phyloP scores from a whole-genome alignment of 2,113 vertebrate genomes.

The Taurulus bubalis region DNA sequence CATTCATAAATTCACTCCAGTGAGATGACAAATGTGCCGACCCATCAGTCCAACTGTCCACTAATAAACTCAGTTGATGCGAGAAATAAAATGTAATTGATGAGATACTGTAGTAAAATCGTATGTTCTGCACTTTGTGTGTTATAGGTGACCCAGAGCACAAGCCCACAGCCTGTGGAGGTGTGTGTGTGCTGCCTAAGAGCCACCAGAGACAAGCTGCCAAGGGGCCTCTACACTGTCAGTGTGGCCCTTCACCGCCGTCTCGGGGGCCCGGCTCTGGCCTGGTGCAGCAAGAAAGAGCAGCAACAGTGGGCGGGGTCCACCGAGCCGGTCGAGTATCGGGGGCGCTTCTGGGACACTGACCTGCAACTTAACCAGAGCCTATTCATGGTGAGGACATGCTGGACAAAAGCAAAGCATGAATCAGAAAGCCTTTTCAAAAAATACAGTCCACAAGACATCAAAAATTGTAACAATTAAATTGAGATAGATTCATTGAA shows the following conservation, averaged over 20 bases:
- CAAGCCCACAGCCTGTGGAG: conserved; percentile 80
- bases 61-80: not conserved
- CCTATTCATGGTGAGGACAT: conserved; percentile 86
- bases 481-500: not conserved
- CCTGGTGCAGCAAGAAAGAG: conserved; percentile 69
- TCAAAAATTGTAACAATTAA: not conserved
- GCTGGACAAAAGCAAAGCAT: not conserved
- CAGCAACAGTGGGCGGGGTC: conserved; percentile 70
- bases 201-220: conserved; percentile 90
- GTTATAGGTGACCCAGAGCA: conserved; percentile 77
- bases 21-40: not conserved
- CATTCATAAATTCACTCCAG: not conserved
- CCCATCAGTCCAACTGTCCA: not conserved
- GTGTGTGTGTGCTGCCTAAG: conserved; percentile 87
- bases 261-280: conserved; percentile 82
- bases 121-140: conserved; percentile 34
- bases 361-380: conserved; percentile 88
- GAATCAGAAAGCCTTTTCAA: too few species aligned
- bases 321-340: conserved; percentile 80
- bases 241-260: conserved; percentile 83
- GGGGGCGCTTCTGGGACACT: conserved; percentile 85
- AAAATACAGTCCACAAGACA: not conserved
- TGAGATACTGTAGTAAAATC: not conserved
- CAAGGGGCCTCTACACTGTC: conserved; percentile 87
- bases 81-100: not conserved